Percentiles rank a stretch among this genome's conserved stretches.
Evolutionary conservation across 2,113 vertebrate species (phyloP).

Genomic region (Etheostoma cragini): DNA sequence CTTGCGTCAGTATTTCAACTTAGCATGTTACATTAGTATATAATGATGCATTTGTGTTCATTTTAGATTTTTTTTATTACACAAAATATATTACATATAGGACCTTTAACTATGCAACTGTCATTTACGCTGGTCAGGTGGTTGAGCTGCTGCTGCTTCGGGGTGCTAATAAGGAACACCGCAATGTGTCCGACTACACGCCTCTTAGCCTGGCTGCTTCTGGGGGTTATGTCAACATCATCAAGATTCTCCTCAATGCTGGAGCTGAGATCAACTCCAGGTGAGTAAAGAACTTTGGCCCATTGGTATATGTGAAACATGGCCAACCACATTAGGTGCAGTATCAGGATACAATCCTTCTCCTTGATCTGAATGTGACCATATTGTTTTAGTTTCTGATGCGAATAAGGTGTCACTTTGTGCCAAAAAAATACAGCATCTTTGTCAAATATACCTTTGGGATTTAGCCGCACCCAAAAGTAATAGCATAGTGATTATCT

Average conservation of each 20-base stretch:
- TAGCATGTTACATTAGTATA: too few species aligned
- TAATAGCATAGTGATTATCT: background rate
- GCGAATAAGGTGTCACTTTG: background rate
- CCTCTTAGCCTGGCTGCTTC: conserved; percentile 97
- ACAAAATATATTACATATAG: too few species aligned
- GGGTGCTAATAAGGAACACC: conserved; percentile 98
- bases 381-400: background rate
- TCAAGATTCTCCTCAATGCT: conserved; percentile 98
- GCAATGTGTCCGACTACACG: conserved; percentile 99
- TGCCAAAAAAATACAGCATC: background rate
- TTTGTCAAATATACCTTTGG: conserved; percentile 1
- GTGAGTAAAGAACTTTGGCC: conserved; percentile 73
- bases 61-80: too few species aligned
- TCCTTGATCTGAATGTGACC: background rate
- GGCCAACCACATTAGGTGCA: background rate
- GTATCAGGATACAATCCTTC: background rate
- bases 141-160: conserved; percentile 96
- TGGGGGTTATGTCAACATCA: conserved; percentile 99
- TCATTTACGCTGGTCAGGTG: conserved; percentile 84
- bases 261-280: conserved; percentile 99
- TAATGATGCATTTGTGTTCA: too few species aligned
- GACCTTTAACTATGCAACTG: conserved; percentile 29
- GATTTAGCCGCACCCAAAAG: background rate
- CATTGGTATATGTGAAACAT: background rate
- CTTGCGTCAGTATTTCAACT: too few species aligned